Conservation (phyloP, 2,113 vertebrate genomes). For the Leiothrix lutea region DNA sequence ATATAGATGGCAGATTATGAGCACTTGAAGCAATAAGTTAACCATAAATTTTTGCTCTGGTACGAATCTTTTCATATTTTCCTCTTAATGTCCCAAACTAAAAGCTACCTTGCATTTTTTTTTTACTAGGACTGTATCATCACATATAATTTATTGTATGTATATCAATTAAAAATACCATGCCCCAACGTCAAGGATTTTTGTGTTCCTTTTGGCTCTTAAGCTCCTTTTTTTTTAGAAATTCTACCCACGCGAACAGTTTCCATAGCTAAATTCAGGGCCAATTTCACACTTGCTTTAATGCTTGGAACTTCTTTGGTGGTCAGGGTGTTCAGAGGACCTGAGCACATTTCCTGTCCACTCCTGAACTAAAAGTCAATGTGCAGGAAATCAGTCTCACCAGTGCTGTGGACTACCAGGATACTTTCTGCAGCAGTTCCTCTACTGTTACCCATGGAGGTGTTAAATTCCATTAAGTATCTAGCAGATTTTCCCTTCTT, state of each 20-base stretch:
- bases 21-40: conserved; percentile 48
- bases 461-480: not conserved
- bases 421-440: not conserved
- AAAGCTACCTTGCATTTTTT: conserved; percentile 10
- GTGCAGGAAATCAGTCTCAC: accelerated
- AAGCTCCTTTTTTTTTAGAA: not conserved
- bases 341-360: not conserved
- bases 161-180: not conserved
- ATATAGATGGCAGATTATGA: conserved; percentile 46
- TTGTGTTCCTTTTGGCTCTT: not conserved
- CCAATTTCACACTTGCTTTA: not conserved
- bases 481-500: not conserved
- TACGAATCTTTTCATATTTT: conserved; percentile 23
- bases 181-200: not conserved
- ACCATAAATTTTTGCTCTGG: conserved; percentile 23
- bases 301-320: not conserved
- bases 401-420: not conserved
- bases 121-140: not conserved
- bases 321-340: not conserved
- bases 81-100: not conserved
- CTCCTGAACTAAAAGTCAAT: not conserved
- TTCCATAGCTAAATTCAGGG: not conserved
- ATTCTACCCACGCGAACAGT: not conserved
- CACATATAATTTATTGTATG: not conserved
- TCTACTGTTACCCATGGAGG: not conserved